Evolutionary conservation across 2,888 invertebrate genomes (phyloP), one percentile per base, ranked within the genome.

Genomic region (Pegoplata infirma): DNA sequence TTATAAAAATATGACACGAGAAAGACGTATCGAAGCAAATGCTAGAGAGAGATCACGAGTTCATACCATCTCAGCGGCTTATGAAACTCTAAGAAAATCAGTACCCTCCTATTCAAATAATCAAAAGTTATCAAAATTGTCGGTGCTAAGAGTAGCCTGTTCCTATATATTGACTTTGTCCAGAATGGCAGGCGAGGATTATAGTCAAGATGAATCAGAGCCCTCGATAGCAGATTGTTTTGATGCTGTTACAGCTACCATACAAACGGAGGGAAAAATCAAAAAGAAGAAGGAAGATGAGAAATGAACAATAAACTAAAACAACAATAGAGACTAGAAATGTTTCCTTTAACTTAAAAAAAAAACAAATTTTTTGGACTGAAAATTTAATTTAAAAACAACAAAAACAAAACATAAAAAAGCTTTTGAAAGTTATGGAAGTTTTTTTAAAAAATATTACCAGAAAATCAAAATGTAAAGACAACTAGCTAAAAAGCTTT

Each of bases 1-100:
- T 88, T 98, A 98, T 90, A 98, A 98, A 87, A 98, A 97, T 88
- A 97, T 98, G 97, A 98, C 96, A 0, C 91, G 97, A 17, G 97
- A 97, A 87, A 91, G 98, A 82, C 91, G 98, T 81, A 96, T 98
- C 86, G 98, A 98, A 88, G 98, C 98, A 0, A 98, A 98, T 86
- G 98, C 98, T 0, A 91, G 98, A 5, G 98, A 98, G 87, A 90
- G 98, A 75, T 97, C 97, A 5, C 91, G 98, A 63, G 98, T 98
- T 0, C 98, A 98, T 88, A 98, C 98, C 0, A 98, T 98, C 82
- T 97, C 97, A 85, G 97, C 97, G 0, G 98, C 98, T 0, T 98
- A 98, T 87, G 98, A 98, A 82, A 96, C 95, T 0, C 90, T 98
- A 8, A 91, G 98, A 51, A 91, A 92, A 76, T 92, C 97, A 0